Evolutionary conservation across 2,113 vertebrate genomes (phyloP), one percentile per base, ranked within the genome.

Genomic region (Leucosticte australis): DNA sequence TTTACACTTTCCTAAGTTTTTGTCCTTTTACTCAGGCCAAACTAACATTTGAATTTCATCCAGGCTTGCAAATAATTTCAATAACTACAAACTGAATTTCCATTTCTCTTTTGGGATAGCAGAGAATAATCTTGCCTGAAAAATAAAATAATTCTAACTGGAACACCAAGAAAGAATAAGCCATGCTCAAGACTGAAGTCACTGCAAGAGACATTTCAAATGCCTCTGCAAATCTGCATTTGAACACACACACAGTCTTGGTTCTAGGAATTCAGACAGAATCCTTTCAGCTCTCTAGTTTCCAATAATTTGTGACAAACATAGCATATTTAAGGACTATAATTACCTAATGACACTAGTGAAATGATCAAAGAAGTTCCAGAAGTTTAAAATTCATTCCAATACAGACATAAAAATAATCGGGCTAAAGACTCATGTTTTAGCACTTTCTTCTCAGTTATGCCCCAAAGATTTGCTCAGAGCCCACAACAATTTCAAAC

Each of bases 361-460:
- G 8, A 97, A 95, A 97, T 12, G 55, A 98, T 95, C 71, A 97
- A 94, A 97, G 91, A 94, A 82, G 63, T 85, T 95, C 46, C 91
- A 92, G 97, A 96, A 96, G 91, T 56, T 96, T 96, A 97, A 98
- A 98, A 97, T 97, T 95, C 91, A 92, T 98, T 97, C 95, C 97
- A 94, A 94, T 35, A 52, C 53, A 91, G 89, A 96, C 94, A 98
- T 98, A 97, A 98, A 98, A 98, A 97, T 97, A 97, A 98, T 79
- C 98, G 98, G 97, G 97, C 97, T 97, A 89, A 91, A 96, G 97
- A 98, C 97, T 97, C 95, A 92, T 94, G 69, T 96, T 98, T 98
- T 98, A 99, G 97, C 98, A 98, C 98, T 98, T 98, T 98, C 97
- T 97, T 98, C 92, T 94, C 90, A 89, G 80, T 90, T 98, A 94